Evolutionary conservation across 2,113 vertebrate species (phyloP), one percentile per base, ranked within the genome.

Genomic region (Cinclus mexicanus): DNA sequence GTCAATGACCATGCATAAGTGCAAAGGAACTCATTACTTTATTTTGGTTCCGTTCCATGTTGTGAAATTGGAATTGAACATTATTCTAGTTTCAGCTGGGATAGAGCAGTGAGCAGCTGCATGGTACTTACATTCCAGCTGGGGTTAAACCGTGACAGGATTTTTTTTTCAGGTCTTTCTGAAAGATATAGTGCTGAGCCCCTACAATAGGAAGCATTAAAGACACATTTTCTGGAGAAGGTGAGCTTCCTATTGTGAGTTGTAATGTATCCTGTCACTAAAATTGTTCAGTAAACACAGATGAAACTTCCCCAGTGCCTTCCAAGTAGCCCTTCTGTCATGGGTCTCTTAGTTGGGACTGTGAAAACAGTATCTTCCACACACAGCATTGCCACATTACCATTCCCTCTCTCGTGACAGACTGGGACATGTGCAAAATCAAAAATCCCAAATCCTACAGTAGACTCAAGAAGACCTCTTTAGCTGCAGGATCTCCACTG

Each of bases 141-240:
- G 50, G 6, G 29, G 67, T 88, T 65, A 57, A 65, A 57, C 50
- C 17, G 28, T 0, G 0, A 37, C 12, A 16, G 26, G 10, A 37
- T 37, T 31, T 56, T 39, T 2, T 69, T 90, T 79, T 79, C 24
- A 76, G 18, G 14, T 71, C 24, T 75, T 76, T 83, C 12, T 46
- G 50, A 52, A 52, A 52, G 50, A 26, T 25, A 21, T 14, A 70
- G 11, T 4, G 2, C 67, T 8, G 16, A 83, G n/a, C 19, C 22
- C 14, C 8, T 80, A 2, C 64, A 72, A 31, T 13, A 71, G 13
- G 17, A 90, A 78, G 64, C 82, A 60, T 59, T 72, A 76, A 85
- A 79, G n/a, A 46, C 22, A 60, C 0, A 2, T 82, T 87, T 92
- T 86, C 44, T 80, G 16, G 25, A 83, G 72, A 71, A 21, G 4